Conservation (phyloP, 2,113 vertebrate genomes). For the Gymnarchus niloticus region DNA sequence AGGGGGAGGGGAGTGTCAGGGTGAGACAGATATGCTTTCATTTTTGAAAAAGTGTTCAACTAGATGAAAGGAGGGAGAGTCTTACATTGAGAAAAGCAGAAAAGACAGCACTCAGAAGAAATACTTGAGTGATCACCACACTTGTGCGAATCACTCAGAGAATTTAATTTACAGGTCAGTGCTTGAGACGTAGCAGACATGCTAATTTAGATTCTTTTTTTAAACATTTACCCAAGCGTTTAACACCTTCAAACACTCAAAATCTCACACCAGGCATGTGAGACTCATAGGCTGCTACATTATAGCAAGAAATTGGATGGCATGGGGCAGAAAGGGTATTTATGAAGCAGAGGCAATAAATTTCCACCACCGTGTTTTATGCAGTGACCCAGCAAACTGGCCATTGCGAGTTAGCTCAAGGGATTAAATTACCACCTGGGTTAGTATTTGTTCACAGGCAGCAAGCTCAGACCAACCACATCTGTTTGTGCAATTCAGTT, state of each 20-base stretch:
- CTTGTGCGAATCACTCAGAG: neutral
- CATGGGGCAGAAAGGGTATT: neutral
- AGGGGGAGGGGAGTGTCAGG: neutral
- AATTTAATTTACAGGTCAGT: neutral
- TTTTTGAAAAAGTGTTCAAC: neutral
- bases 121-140: neutral
- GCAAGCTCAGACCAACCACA: neutral
- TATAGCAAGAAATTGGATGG: too few relatives aligned
- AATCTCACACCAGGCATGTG: neutral
- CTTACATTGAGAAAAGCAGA: neutral
- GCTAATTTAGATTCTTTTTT: neutral
- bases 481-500: neutral
- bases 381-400: neutral
- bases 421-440: neutral
- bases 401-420: neutral
- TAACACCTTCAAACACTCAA: neutral
- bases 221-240: neutral
- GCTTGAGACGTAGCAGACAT: neutral
- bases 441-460: neutral
- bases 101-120: neutral
- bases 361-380: neutral
- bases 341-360: neutral
- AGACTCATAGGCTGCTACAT: neutral
- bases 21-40: neutral
- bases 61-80: neutral